Base-by-base conservation (phyloP, 37 sponge, comb jelly and placozoan species). In the Cliona cf. orientalis region DNA sequence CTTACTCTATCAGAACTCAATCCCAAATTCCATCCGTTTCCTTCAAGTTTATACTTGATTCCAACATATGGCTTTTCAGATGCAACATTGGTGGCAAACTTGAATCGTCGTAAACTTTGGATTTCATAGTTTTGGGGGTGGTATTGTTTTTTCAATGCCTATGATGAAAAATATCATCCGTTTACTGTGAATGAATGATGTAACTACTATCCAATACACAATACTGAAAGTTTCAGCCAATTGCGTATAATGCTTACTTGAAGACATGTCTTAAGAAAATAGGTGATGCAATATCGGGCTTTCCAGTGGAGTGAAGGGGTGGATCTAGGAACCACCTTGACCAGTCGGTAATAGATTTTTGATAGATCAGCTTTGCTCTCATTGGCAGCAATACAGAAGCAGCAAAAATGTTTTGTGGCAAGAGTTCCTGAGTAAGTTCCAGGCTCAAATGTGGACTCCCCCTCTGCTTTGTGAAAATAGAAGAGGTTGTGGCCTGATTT, bases 401-500 rank as follows among this genome's bases (percentile, higher is more conserved):
- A 38, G 60, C 76, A 75, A 35, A 75, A 58, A 42, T 75, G 76
- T 1, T 75, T 9, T 2, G 76, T 75, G 3, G 5, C 21, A 6
- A 75, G 14, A 22, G 25, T 75, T 1, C 61, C 76, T 60, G 14
- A 75, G 23, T 36, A 12, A 2, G 7, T 75, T 23, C 60, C n/a
- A 37, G 23, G 3, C 1, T 57, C n/a, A 58, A 58, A 58, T 1
- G 1, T 2, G 0, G 12, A 12, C 3, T 58, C 22, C 5, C 42
- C 58, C 3, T 32, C 60, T 0, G 19, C 2, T 2, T 35, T 1
- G 19, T 75, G 34, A 36, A 75, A 75, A 22, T 17, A 2, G 40
- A 26, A 33, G 11, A 7, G 1, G 21, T 36, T 12, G n/a, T 75
- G 76, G 0, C 11, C 41, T 40, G 76, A 60, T 40, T 58, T 75